Evolutionary conservation across 1,140 invertebrate genomes (phyloP), one percentile per base, ranked within the genome.

Genomic region (Zaprionus capensis): DNA sequence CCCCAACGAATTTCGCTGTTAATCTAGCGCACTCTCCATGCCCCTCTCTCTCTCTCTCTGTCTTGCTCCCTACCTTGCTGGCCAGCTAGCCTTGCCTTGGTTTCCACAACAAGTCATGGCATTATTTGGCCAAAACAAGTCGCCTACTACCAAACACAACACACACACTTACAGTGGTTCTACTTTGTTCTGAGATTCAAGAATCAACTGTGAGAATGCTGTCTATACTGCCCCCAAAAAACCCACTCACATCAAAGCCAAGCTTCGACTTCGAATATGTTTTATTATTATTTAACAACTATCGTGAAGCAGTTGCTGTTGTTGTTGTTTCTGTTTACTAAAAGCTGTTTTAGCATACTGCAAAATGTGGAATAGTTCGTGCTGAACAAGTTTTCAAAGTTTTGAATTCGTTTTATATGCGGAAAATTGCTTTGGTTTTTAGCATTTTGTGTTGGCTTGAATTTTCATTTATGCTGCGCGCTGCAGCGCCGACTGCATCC

Each of bases 111-210:
- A 87, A 87, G 83, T 87, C 85, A 87, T 88, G 81, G 78, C 82
- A 88, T 80, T 84, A 81, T 88, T 88, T 88, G 84, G 84, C 84
- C 84, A 88, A 90, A 88, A 88, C 84, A 84, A 88, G 84, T 88
- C 84, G 84, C 84, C 84, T 88, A 88, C 83, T 78, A 77, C 61
- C 78, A 80, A 83, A 76, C 38, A n/a, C 9, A 51, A 51, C 46
- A 22, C 20, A 51, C 14, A 15, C 20, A 49, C 15, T 20, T 7
- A 22, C 38, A 74, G 49, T 53, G 62, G 55, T 71, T 71, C 59
- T 56, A 51, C 56, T 64, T 26, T 56, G 71, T 61, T 57, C 66
- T 51, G 62, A 31, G n/a, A 28, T 9, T 17, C 26, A 6, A 28
- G 38, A 46, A n/a, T 46, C 34, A 26, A 51, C 26, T 71, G 62